Evolutionary conservation across 1,140 invertebrate species (phyloP).

Genomic region (Drosophila auraria): DNA sequence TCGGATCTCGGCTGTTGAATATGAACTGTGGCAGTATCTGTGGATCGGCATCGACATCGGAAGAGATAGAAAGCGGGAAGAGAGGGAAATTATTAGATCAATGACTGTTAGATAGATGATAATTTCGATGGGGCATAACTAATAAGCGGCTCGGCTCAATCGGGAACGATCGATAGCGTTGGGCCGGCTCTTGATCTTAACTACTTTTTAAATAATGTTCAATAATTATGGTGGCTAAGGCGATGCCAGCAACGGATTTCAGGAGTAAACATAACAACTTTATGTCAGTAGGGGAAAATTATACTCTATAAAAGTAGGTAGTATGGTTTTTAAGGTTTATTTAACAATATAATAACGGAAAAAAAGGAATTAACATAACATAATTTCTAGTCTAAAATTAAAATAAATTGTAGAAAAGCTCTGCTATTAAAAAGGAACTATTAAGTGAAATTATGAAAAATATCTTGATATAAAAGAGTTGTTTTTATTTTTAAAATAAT

Average conservation of each 20-base stretch:
- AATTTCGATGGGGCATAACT: constrained; percentile 26
- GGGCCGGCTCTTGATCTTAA: constrained; percentile 34
- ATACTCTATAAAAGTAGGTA: constrained; percentile 7
- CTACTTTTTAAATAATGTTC: constrained; percentile 64
- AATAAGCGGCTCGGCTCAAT: constrained; percentile 51
- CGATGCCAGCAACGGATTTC: constrained; percentile 28
- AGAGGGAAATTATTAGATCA: constrained; percentile 33
- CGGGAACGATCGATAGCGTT: constrained; percentile 35
- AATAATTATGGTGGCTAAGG: constrained; percentile 50
- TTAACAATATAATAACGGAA: no score
- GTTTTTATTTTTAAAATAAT: background rate
- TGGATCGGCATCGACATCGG: constrained; percentile 19
- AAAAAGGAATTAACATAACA: no score
- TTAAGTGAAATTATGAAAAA: no score
- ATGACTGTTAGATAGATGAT: constrained; percentile 30
- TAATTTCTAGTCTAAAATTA: no score
- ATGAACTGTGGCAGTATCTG: constrained; percentile 93
- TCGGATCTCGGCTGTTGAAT: constrained; percentile 99
- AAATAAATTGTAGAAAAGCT: no score
- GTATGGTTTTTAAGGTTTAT: background rate
- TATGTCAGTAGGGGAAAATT: background rate
- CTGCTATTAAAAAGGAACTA: no score
- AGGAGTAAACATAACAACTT: constrained; percentile 22
- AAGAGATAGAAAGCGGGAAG: background rate
- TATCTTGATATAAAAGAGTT: no score